phyloP scores from a whole-genome alignment of 2,797 vertebrate species.

The Pseudochromis fuscus region DNA sequence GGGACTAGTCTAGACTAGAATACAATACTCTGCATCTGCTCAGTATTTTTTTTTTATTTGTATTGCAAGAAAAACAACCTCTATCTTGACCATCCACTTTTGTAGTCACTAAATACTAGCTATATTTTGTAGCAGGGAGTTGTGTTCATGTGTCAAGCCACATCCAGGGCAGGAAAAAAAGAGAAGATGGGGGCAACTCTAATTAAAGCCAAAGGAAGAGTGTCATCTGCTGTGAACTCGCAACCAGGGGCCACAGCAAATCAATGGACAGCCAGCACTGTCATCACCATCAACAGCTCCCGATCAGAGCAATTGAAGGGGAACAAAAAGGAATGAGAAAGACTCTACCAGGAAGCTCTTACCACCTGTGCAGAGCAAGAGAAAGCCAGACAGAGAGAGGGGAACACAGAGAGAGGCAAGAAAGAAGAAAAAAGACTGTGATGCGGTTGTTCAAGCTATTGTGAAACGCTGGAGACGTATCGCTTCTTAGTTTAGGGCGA shows the following conservation, averaged over 20 bases:
- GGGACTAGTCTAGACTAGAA: too few relatives aligned
- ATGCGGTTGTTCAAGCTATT: conserved; percentile 47
- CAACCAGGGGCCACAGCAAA: conserved; percentile 82
- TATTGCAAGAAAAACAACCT: conserved; percentile 21
- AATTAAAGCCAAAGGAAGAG: conserved; percentile 85
- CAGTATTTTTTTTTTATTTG: conserved; percentile 14
- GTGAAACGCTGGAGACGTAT: conserved; percentile 63
- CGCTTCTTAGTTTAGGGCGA: conserved; percentile 54
- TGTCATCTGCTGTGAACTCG: conserved; percentile 82
- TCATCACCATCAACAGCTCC: conserved; percentile 81
- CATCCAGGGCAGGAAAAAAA: conserved; percentile 73
- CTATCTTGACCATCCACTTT: conserved; percentile 26
- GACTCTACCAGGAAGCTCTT: conserved; percentile 78
- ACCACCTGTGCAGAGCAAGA: conserved; percentile 81
- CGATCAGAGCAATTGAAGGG: conserved; percentile 83
- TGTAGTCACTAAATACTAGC: conserved; percentile 41
- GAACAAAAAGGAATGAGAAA: conserved; percentile 85
- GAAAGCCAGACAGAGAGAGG: conserved; percentile 60
- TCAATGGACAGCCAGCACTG: conserved; percentile 84
- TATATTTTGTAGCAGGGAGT: conserved; percentile 66
- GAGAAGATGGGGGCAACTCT: conserved; percentile 79
- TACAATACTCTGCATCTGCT: conserved; percentile 17
- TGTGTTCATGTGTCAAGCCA: conserved; percentile 72
- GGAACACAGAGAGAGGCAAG: conserved; percentile 48
- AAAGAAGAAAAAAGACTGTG: conserved; percentile 61